Percentiles rank a stretch among this genome's conserved stretches.
phyloP scores from a whole-genome alignment of 1,140 invertebrate genomes.

The Pseudobourletiella spinata region DNA sequence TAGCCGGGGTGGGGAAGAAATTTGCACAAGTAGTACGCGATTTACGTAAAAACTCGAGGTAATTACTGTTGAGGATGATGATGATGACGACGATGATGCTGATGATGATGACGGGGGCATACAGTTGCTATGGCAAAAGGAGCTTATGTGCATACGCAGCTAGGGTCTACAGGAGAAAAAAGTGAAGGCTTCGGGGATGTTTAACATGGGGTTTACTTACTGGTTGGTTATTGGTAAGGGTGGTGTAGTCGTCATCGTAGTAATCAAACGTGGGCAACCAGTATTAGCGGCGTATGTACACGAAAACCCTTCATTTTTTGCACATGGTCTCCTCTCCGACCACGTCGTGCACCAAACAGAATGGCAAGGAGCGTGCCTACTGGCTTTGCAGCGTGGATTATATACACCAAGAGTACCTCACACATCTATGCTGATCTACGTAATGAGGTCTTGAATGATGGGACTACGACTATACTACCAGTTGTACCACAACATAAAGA shows the following conservation, averaged over 20 bases:
- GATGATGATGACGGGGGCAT: background rate
- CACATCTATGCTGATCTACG: background rate
- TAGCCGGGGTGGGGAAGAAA: too few relatives aligned
- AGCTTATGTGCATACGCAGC: too few relatives aligned
- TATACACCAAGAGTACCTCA: slow-evolving; percentile 3
- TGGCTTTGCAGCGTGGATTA: background rate
- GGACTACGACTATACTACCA: too few relatives aligned
- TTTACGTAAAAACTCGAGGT: too few relatives aligned
- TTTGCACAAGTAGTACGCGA: too few relatives aligned
- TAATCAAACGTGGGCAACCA: background rate
- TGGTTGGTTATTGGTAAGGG: background rate
- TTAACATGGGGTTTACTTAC: background rate
- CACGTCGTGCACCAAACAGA: background rate
- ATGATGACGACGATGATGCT: background rate
- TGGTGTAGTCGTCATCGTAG: background rate
- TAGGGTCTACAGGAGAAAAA: too few relatives aligned
- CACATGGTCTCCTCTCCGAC: background rate
- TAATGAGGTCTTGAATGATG: slow-evolving; percentile 2
- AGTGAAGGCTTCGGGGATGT: slow-evolving; percentile 6
- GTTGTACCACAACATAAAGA: too few relatives aligned
- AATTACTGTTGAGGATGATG: too few relatives aligned
- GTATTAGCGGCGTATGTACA: background rate
- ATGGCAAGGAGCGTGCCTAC: background rate
- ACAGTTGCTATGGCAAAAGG: slow-evolving; percentile 2
- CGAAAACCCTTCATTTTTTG: background rate